Percentiles rank a stretch among this genome's conserved stretches.
These are phyloP conservation scores for Pedetes capensis DNA, from an alignment of 2,113 vertebrate genomes.

Conservation along the genomic window DNA sequence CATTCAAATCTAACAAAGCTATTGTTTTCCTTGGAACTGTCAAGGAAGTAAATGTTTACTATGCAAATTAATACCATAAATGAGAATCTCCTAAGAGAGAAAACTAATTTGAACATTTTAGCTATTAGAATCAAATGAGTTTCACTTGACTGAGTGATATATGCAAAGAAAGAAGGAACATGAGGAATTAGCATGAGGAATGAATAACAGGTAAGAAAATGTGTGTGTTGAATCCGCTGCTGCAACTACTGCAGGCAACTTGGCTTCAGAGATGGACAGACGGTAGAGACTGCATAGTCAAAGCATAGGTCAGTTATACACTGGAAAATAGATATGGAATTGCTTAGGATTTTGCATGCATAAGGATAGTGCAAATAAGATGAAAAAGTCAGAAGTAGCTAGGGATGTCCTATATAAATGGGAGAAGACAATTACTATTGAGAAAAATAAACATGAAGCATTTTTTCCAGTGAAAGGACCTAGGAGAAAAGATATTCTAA, in stretches of 20 bases:
- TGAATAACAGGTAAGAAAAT: background rate
- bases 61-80: slow-evolving; percentile 39
- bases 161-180: background rate
- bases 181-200: background rate
- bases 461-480: background rate
- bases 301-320: background rate
- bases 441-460: background rate
- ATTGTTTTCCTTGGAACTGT: slow-evolving; percentile 44
- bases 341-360: background rate
- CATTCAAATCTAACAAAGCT: slow-evolving; percentile 17
- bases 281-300: background rate
- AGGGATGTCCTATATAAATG: background rate
- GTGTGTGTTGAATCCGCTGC: too few relatives aligned
- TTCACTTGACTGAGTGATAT: background rate
- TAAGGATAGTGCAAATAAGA: background rate
- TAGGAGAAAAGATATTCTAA: background rate
- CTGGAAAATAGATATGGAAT: background rate
- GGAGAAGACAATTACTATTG: background rate
- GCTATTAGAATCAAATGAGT: background rate
- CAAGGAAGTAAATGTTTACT: slow-evolving; percentile 44
- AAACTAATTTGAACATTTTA: slow-evolving; percentile 35
- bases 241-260: background rate
- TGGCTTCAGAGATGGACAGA: background rate
- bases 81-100: slow-evolving; percentile 33
- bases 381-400: background rate